These are phyloP conservation scores for Coregonus ussuriensis DNA, from an alignment of 2,797 vertebrate genomes.

Conservation along the genomic window DNA sequence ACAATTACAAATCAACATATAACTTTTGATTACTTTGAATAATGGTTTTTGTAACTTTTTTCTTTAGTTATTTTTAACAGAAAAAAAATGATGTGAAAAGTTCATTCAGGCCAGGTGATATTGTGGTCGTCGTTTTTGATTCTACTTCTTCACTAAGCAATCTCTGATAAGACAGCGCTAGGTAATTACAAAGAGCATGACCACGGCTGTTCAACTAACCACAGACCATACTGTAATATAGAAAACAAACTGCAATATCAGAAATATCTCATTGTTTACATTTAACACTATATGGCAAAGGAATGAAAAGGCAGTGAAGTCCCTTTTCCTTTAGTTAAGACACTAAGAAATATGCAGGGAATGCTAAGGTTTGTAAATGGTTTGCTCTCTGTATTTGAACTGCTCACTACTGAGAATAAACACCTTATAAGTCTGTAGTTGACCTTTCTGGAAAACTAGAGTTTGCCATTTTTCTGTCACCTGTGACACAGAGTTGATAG, in stretches of 20 bases:
- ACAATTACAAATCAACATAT: slow-evolving; percentile 82
- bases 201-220: slow-evolving; percentile 75
- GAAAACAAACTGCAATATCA: slow-evolving; percentile 76
- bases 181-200: slow-evolving; percentile 59
- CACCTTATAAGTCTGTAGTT: slow-evolving; percentile 54
- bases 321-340: slow-evolving; percentile 90
- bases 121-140: slow-evolving; percentile 73
- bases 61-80: slow-evolving; percentile 57
- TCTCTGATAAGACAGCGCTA: slow-evolving; percentile 55
- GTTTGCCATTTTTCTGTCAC: slow-evolving; percentile 67
- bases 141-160: slow-evolving; percentile 61
- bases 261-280: slow-evolving; percentile 75
- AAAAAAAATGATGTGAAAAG: slow-evolving; percentile 61
- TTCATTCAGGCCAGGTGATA: slow-evolving; percentile 77
- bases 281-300: slow-evolving; percentile 91
- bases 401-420: slow-evolving; percentile 76
- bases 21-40: slow-evolving; percentile 68
- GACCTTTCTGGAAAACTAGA: slow-evolving; percentile 81
- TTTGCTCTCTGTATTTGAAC: slow-evolving; percentile 83
- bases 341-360: slow-evolving; percentile 92
- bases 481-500: slow-evolving; percentile 27
- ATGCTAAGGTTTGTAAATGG: slow-evolving; percentile 86
- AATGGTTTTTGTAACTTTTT: slow-evolving; percentile 57
- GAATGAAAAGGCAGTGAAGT: slow-evolving; percentile 75
- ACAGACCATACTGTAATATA: slow-evolving; percentile 77